phyloP scores from a whole-genome alignment of 1,140 invertebrate species.

The Coelopa frigida region DNA sequence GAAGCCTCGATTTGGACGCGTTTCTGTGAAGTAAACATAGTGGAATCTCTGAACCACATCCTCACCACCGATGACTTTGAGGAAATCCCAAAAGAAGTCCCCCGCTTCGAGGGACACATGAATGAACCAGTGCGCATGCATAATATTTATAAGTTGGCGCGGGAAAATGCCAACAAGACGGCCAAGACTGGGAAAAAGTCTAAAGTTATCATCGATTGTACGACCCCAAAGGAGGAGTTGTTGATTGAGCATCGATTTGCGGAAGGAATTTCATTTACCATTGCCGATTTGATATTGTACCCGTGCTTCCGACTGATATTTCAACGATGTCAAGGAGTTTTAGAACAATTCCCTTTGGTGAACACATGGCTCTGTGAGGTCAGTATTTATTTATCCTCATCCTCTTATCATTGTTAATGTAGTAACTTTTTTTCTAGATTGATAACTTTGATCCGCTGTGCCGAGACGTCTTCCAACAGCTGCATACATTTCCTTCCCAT shows the following conservation, averaged over 20 bases:
- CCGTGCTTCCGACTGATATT: conserved; percentile 63
- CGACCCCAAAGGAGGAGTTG: conserved; percentile 49
- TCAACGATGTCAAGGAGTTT: conserved; percentile 46
- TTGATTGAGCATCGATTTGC: conserved; percentile 65
- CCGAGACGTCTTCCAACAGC: conserved; percentile 21
- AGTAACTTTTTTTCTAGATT: conserved; percentile 24
- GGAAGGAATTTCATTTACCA: conserved; percentile 73
- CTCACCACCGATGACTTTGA: conserved; percentile 15
- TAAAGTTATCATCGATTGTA: conserved; percentile 38
- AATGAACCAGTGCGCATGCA: conserved; percentile 76
- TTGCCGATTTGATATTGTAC: conserved; percentile 78
- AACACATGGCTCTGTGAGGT: conserved; percentile 56
- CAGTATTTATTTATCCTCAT: background rate
- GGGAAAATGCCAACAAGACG: conserved; percentile 43
- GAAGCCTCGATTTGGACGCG: conserved; percentile 86
- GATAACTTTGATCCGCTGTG: conserved; percentile 26
- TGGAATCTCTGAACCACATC: conserved; percentile 22
- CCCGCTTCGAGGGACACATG: conserved; percentile 79
- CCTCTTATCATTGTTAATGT: background rate
- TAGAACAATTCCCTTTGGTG: conserved; percentile 56
- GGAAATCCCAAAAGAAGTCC: conserved; percentile 55
- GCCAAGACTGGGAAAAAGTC: background rate
- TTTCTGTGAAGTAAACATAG: conserved; percentile 81
- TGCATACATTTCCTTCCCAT: conserved; percentile 17
- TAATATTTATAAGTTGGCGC: conserved; percentile 73